These are phyloP conservation scores for Eulemur albifrons DNA, from an alignment of 2,797 vertebrate species.

Conservation along the genomic window DNA sequence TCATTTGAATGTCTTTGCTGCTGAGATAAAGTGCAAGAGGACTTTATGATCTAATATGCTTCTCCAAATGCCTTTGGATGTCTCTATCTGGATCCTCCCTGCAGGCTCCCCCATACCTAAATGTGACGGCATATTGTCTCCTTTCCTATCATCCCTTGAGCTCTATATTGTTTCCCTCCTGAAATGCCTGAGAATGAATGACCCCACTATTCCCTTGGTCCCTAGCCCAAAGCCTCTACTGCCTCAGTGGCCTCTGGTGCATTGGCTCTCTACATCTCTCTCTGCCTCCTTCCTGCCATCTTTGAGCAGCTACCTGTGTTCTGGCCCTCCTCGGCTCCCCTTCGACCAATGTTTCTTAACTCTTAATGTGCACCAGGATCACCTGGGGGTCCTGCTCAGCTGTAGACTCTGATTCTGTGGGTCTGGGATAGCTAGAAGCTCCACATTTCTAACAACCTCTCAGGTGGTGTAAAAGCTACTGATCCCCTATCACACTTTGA, in stretches of 20 bases:
- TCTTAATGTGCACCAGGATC: neutral
- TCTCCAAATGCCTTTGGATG: neutral
- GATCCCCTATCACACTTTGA: neutral
- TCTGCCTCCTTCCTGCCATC: neutral
- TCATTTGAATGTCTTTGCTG: neutral
- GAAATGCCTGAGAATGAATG: neutral
- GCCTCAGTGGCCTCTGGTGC: fast-evolving
- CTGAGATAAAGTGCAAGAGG: neutral
- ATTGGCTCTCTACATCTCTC: neutral
- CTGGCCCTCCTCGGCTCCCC: neutral
- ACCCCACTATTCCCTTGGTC: neutral
- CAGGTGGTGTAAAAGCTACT: neutral
- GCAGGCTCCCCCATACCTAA: neutral
- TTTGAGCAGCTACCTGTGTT: neutral
- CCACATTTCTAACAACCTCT: neutral
- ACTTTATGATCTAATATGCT: neutral
- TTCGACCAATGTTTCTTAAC: neutral
- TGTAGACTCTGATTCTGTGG: neutral
- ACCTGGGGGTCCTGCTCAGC: neutral
- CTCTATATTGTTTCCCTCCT: neutral
- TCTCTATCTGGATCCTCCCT: neutral
- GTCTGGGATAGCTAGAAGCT: neutral
- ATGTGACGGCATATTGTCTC: neutral
- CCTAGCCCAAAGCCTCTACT: neutral
- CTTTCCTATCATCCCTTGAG: neutral